Base-by-base conservation (phyloP, 2,888 invertebrate genomes). In the Drosophila austrosaltans region DNA sequence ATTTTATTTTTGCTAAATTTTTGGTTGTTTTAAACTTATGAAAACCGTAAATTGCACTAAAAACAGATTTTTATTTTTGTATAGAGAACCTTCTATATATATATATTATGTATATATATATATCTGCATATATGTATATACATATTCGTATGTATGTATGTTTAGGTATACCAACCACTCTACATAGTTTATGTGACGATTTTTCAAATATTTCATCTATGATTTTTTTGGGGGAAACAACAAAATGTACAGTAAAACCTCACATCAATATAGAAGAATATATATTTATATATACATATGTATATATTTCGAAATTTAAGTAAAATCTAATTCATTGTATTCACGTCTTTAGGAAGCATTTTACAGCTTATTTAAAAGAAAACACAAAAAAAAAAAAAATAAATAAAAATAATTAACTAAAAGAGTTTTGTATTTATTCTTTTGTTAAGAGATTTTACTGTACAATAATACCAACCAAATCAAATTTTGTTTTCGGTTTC, bases 1-100 rank as follows among this genome's bases (percentile, higher is more conserved):
- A 44, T 64, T 69, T 48, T 66, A 12, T 48, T 36, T 36, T 36
- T 32, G 7, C 48, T 30, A 54, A 58, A 42, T 54, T 53, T 60
- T 54, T 70, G 44, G 64, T 69, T 77, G 8, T 36, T 60, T 78
- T 85, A 87, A 85, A 76, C 68, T 79, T 87, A 82, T 89, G 89
- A 90, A 89, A 87, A 89, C 90, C 89, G 78, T 90, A 86, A 79
- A 86, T 90, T 87, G 72, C 90, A 77, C 86, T 89, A 82, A 88
- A 80, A 81, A 86, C 89, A 82, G 78, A 81, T 64, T 71, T 59
- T 53, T 12, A 53, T 48, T 39, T 44, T 69, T 61, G 36, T 28
- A 28, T 75, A 62, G 61, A 79, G 79, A 79, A 75, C 75, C 65
- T 72, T 72, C 79, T 22, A 57, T 22, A 7, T 39, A n/a, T 22